phyloP scores from a whole-genome alignment of 2,797 vertebrate genomes.

The Dermochelys coriacea region DNA sequence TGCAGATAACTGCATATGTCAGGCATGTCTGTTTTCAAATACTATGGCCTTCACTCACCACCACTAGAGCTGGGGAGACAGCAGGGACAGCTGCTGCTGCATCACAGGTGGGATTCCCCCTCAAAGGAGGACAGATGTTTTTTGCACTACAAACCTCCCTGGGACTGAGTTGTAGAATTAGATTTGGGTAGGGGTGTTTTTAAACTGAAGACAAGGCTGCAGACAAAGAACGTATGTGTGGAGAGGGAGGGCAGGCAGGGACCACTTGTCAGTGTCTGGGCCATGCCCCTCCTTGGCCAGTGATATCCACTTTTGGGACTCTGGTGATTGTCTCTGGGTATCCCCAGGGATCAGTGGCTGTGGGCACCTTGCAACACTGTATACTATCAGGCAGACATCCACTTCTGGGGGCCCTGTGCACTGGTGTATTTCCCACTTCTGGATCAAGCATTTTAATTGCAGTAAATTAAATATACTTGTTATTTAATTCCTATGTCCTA shows the following conservation, averaged over 20 bases:
- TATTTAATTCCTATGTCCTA: no score
- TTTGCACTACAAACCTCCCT: not conserved
- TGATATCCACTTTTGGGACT: not conserved
- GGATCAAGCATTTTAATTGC: not conserved
- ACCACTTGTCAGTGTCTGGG: not conserved
- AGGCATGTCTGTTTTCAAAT: not conserved
- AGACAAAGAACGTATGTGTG: not conserved
- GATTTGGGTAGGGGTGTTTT: not conserved
- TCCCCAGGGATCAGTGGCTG: not conserved
- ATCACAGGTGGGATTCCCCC: not conserved
- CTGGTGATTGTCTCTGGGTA: not conserved
- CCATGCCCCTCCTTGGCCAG: not conserved
- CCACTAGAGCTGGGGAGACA: not conserved
- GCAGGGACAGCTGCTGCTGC: not conserved
- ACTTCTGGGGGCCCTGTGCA: not conserved
- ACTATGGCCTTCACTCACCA: not conserved
- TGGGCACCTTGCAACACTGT: not conserved
- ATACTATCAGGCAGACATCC: not conserved
- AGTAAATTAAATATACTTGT: not conserved
- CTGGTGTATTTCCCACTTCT: not conserved
- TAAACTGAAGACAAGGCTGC: not conserved
- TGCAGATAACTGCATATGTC: not conserved
- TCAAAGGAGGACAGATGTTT: not conserved
- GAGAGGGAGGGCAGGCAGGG: not conserved
- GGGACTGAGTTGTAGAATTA: not conserved